These are phyloP conservation scores for Cephus cinctus DNA, from an alignment of 1,140 invertebrate genomes.

Conservation along the genomic window DNA sequence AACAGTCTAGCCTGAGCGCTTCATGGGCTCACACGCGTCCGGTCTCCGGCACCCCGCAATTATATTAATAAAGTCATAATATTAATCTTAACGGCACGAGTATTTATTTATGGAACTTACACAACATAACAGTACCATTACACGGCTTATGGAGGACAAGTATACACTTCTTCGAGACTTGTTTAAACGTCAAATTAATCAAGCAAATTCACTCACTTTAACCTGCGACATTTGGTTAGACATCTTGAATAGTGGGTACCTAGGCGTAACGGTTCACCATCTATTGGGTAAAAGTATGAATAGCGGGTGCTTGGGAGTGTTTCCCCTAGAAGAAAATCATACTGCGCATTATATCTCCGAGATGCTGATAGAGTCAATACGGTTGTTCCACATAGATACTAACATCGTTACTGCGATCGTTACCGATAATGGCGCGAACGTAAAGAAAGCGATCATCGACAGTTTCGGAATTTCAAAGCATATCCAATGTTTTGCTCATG, in stretches of 20 bases:
- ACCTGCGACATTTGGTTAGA: constrained; percentile 11
- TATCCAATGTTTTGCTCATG: constrained; percentile 13
- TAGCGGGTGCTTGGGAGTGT: neutral
- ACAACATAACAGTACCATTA: too few species aligned
- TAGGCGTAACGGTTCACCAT: neutral
- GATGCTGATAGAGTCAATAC: neutral
- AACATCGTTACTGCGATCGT: constrained; percentile 9
- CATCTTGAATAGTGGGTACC: neutral
- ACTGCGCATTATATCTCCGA: neutral
- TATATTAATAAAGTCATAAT: too few species aligned
- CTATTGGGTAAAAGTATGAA: neutral
- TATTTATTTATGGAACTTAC: too few species aligned
- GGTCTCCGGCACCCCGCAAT: too few species aligned
- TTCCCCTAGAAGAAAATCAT: neutral
- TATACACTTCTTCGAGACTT: neutral
- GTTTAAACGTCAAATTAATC: neutral
- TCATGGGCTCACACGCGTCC: too few species aligned
- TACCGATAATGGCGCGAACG: constrained; percentile 44
- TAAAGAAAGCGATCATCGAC: constrained; percentile 40
- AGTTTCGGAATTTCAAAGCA: constrained; percentile 30
- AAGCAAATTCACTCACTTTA: neutral
- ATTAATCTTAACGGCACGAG: too few species aligned
- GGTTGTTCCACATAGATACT: neutral
- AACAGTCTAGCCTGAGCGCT: too few species aligned
- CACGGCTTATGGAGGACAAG: constrained; percentile 1